Evolutionary conservation across 2,797 vertebrate species (phyloP).

Genomic region (Harpagifer antarcticus): DNA sequence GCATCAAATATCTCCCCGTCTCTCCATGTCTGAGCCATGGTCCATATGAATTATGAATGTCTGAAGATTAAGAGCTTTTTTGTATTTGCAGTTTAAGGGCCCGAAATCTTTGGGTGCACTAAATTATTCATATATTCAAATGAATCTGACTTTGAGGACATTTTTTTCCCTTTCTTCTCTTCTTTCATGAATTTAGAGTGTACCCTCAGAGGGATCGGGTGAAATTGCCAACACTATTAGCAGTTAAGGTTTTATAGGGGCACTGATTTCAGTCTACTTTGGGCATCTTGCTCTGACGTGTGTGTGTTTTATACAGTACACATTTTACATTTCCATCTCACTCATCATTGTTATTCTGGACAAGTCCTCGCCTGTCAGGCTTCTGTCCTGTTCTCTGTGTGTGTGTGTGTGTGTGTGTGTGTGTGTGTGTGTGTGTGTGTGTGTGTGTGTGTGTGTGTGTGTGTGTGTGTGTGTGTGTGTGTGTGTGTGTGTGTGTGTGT

Average conservation of each 20-base stretch:
- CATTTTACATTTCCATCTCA: slow-evolving; percentile 18
- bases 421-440: slow-evolving; percentile 4
- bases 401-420: no score
- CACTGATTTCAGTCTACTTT: slow-evolving; percentile 6
- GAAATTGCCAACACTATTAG: slow-evolving; percentile 56
- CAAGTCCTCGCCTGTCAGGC: slow-evolving; percentile 51
- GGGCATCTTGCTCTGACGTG: slow-evolving; percentile 2
- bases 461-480: slow-evolving; percentile 7
- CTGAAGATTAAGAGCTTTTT: slow-evolving; percentile 48
- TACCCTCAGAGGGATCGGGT: slow-evolving; percentile 44
- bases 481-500: slow-evolving; percentile 32
- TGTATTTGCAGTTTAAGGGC: slow-evolving; percentile 70
- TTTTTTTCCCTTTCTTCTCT: slow-evolving; percentile 57
- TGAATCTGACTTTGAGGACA: slow-evolving; percentile 72
- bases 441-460: slow-evolving; percentile 25
- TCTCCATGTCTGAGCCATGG: slow-evolving; percentile 11
- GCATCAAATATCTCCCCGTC: slow-evolving; percentile 34
- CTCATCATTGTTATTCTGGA: slow-evolving; percentile 75
- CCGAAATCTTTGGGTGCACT: slow-evolving; percentile 68
- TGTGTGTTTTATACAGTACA: slow-evolving; percentile 2
- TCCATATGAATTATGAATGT: slow-evolving; percentile 76
- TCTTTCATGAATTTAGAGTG: slow-evolving; percentile 74
- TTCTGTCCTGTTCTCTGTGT: slow-evolving; percentile 13
- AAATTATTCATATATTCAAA: slow-evolving; percentile 84
- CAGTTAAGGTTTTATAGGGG: slow-evolving; percentile 33